phyloP scores from a whole-genome alignment of 2,113 vertebrate species.

The Oryzias celebensis region DNA sequence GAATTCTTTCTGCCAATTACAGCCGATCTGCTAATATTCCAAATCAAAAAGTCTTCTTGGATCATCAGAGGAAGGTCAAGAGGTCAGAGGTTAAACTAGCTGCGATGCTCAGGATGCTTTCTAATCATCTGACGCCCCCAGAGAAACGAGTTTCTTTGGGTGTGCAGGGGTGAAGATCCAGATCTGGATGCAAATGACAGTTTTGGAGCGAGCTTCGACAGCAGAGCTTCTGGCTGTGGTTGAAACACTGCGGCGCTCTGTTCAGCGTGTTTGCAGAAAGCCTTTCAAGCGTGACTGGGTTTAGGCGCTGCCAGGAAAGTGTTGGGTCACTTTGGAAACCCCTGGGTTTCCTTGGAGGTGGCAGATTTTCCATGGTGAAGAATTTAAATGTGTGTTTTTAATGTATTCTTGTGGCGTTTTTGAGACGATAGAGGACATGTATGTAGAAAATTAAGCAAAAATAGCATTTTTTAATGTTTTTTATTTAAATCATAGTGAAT shows the following conservation, averaged over 20 bases:
- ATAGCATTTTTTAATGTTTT: too few species aligned
- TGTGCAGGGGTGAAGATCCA: slow-evolving; percentile 5
- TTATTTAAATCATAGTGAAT: too few species aligned
- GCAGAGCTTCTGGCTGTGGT: neutral
- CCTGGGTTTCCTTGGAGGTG: neutral
- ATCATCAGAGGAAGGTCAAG: slow-evolving; percentile 20
- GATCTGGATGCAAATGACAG: slow-evolving; percentile 29
- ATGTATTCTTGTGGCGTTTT: too few species aligned
- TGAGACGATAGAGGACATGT: too few species aligned
- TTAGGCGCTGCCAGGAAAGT: neutral
- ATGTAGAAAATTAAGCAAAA: too few species aligned
- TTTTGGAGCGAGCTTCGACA: slow-evolving; percentile 13
- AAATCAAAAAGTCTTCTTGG: neutral
- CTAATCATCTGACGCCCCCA: too few species aligned
- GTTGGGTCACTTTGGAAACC: neutral
- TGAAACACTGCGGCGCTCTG: slow-evolving; percentile 13
- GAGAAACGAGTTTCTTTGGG: neutral
- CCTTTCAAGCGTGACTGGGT: neutral
- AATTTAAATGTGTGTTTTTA: neutral
- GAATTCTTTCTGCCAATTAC: too few species aligned
- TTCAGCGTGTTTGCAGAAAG: slow-evolving; percentile 15
- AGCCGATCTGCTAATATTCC: too few species aligned
- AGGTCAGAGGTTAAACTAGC: slow-evolving; percentile 6
- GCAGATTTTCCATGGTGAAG: neutral
- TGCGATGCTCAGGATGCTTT: neutral